These are phyloP conservation scores for Takifugu flavidus DNA, from an alignment of 2,113 vertebrate genomes.

Conservation along the genomic window DNA sequence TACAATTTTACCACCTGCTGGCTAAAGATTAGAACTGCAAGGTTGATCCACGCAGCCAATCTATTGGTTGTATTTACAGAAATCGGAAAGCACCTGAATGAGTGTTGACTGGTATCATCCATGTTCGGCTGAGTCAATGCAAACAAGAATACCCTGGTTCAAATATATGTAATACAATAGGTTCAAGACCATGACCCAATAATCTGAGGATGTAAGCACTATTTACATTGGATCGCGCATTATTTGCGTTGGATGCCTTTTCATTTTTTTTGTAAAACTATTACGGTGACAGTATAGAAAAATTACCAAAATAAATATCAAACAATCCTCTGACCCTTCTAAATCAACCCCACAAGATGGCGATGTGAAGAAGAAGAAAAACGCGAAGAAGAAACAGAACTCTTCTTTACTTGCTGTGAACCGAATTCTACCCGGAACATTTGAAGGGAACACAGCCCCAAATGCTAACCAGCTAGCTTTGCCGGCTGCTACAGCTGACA, in stretches of 20 bases:
- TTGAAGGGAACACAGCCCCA: constrained; percentile 2
- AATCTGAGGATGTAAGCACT: no score
- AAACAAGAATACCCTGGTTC: no score
- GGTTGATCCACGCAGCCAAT: not conserved
- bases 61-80: not conserved
- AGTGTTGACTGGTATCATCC: no score
- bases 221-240: no score
- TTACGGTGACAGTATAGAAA: not conserved
- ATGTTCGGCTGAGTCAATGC: no score
- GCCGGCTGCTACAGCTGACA: constrained; percentile 5
- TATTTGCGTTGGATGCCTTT: not conserved
- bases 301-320: no score
- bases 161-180: no score
- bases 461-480: constrained; percentile 45
- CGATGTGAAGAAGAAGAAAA: not conserved
- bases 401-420: not conserved
- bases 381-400: constrained; percentile 24
- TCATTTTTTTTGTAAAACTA: not conserved
- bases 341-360: constrained; percentile 1
- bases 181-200: no score
- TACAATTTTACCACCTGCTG: not conserved
- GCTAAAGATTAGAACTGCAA: not conserved
- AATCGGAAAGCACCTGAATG: not conserved
- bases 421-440: constrained; percentile 30
- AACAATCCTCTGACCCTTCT: no score